phyloP scores from a whole-genome alignment of 2,888 invertebrate genomes.

The Dryobotodes eremita region DNA sequence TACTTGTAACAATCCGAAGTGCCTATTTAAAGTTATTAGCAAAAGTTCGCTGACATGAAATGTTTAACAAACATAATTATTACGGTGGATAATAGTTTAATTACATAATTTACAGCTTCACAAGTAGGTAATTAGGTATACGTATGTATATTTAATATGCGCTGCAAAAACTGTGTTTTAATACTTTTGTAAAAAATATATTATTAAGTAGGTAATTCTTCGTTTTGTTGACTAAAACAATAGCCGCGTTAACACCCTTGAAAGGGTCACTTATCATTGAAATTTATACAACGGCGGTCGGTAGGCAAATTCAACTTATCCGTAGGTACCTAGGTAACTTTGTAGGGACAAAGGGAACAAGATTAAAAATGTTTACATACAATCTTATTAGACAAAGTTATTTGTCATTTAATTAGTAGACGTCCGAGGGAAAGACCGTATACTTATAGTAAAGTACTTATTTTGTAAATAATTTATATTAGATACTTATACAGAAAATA shows the following conservation, averaged over 20 bases:
- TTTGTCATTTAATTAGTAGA: conserved; percentile 27
- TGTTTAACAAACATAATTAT: conserved; percentile 17
- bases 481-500: conserved; percentile 21
- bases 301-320: not conserved
- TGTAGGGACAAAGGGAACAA: not conserved
- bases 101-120: not conserved
- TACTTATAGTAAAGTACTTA: conserved; percentile 35
- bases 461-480: conserved; percentile 31
- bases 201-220: not conserved
- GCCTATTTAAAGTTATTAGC: conserved; percentile 53
- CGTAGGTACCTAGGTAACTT: not conserved
- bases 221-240: not conserved
- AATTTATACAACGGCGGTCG: not conserved
- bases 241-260: too few relatives aligned
- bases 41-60: conserved; percentile 26
- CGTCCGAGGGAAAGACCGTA: conserved; percentile 18
- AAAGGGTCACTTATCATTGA: not conserved
- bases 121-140: not conserved
- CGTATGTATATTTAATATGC: not conserved
- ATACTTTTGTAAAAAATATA: conserved; percentile 1
- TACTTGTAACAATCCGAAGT: conserved; percentile 36
- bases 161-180: not conserved
- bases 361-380: conserved; percentile 1
- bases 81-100: not conserved
- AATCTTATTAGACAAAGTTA: not conserved